Evolutionary conservation across 2,888 invertebrate genomes (phyloP).

Genomic region (Bellardia bayeri): DNA sequence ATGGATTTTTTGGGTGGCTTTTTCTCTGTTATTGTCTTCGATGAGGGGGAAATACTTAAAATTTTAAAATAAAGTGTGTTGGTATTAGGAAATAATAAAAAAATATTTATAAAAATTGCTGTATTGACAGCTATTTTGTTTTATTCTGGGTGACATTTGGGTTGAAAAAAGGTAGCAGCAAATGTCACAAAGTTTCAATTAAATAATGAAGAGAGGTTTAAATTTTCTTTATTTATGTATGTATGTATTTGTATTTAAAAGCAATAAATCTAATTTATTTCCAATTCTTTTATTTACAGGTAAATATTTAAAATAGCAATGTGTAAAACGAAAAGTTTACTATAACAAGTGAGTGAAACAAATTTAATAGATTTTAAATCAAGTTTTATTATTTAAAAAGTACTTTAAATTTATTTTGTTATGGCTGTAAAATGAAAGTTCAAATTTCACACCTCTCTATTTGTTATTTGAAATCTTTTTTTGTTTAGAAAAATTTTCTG

Average conservation of each 20-base stretch:
- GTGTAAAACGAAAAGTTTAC: not conserved
- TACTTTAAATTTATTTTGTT: not conserved
- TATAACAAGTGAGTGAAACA: not conserved
- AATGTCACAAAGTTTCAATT: conserved; percentile 8
- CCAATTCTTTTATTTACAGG: conserved; percentile 22
- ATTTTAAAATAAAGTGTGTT: conserved; percentile 4
- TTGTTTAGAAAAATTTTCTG: no score
- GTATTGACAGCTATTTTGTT: conserved; percentile 13
- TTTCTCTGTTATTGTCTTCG: not conserved
- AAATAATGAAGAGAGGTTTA: not conserved
- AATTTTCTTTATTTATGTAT: not conserved
- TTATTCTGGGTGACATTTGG: conserved; percentile 7
- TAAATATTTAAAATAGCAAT: conserved; percentile 8
- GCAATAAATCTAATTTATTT: not conserved
- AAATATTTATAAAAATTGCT: not conserved
- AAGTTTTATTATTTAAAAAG: not conserved
- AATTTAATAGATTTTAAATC: not conserved
- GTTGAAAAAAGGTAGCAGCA: not conserved
- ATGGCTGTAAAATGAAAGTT: not conserved
- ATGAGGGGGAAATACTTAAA: not conserved
- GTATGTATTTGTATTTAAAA: not conserved
- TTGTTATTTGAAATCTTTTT: not conserved
- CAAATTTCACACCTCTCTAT: not conserved
- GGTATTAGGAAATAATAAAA: conserved; percentile 4
- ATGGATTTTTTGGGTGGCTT: not conserved